A percentile compares a stretch with the other conserved stretches of the same genome.
Conservation (phyloP, 2,797 vertebrate species). For the Moxostoma hubbsi region DNA sequence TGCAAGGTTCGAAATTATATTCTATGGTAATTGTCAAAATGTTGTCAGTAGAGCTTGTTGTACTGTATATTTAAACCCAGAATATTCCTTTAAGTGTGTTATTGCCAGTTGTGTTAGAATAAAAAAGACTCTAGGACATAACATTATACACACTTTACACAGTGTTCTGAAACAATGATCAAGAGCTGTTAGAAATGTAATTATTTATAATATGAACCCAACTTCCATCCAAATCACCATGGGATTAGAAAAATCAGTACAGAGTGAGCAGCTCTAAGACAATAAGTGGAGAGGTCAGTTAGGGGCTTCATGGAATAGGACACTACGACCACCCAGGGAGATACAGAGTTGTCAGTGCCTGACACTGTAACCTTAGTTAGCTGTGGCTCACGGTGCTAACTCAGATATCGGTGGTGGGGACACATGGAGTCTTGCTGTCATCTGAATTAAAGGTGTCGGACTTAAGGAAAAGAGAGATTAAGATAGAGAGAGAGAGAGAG, state of each 20-base stretch:
- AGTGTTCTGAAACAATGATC: neutral
- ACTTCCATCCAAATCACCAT: neutral
- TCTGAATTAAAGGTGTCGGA: conserved; percentile 1
- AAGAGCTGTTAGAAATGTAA: neutral
- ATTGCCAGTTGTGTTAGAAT: too few species aligned
- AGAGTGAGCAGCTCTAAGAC: neutral
- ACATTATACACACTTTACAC: neutral
- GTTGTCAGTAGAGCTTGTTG: too few species aligned
- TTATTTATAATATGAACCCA: neutral
- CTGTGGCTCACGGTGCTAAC: neutral
- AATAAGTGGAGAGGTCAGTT: neutral
- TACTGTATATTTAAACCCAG: too few species aligned
- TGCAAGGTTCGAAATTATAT: too few species aligned
- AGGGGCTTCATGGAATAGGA: conserved; percentile 12
- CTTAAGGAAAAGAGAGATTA: neutral
- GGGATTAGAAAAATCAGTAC: conserved; percentile 14
- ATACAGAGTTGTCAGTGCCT: neutral
- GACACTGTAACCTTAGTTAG: conserved; percentile 1
- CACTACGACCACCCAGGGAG: neutral
- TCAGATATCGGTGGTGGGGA: conserved; percentile 7
- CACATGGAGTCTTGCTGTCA: neutral
- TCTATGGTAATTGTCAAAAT: too few species aligned
- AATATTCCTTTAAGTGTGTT: too few species aligned
- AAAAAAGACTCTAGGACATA: too few species aligned
- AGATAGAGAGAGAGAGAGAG: too few species aligned